phyloP scores from a whole-genome alignment of 1,140 invertebrate species.

The Lanistes nyassanus region DNA sequence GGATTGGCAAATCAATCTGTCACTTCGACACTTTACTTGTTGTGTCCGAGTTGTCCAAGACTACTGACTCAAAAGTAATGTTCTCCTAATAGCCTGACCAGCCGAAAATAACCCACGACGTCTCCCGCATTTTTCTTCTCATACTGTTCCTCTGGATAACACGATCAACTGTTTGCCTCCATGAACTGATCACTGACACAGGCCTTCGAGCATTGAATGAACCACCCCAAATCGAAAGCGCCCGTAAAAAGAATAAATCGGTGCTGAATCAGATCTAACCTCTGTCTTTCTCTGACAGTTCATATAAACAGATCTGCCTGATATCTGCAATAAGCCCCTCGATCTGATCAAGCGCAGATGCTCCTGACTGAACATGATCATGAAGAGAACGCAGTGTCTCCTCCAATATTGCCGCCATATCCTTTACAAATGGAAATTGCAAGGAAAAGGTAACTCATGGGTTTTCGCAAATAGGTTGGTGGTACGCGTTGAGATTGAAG shows the following conservation, averaged over 20 bases:
- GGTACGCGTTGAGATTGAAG: too few species aligned
- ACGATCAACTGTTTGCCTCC: too few species aligned
- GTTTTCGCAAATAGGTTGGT: too few species aligned
- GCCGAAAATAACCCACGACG: too few species aligned
- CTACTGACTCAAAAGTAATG: too few species aligned
- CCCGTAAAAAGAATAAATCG: background rate
- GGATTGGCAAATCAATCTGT: too few species aligned
- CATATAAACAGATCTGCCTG: conserved; percentile 50
- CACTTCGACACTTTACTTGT: too few species aligned
- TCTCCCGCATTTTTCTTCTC: too few species aligned
- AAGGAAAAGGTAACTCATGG: background rate
- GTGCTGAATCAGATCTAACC: conserved; percentile 29
- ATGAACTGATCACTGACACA: background rate
- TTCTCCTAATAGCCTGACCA: too few species aligned
- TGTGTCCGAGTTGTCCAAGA: too few species aligned
- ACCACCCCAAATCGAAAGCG: background rate
- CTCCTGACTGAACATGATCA: conserved; percentile 14
- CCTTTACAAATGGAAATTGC: background rate
- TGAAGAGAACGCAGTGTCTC: conserved; percentile 46
- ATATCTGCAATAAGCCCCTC: conserved; percentile 49
- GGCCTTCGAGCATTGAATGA: background rate
- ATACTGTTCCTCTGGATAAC: too few species aligned
- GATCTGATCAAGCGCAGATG: conserved; percentile 38
- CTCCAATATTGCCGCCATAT: conserved; percentile 49
- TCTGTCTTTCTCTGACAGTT: conserved; percentile 50